Conservation (phyloP, 2,888 invertebrate genomes). For the Myathropa florea region DNA sequence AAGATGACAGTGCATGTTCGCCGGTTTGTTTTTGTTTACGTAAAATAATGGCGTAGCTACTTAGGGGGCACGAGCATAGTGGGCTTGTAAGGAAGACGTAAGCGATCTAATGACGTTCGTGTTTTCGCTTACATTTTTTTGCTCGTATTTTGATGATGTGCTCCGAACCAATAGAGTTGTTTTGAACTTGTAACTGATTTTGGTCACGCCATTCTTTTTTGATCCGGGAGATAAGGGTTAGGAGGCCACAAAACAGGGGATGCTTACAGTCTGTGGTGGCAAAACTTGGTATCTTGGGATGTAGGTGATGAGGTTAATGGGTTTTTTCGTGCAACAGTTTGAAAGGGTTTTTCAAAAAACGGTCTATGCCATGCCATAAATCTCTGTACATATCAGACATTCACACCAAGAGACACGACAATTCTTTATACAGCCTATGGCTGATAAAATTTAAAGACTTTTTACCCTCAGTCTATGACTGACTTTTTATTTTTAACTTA, state of each 20-base stretch:
- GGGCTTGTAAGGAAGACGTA: neutral
- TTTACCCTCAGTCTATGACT: too few species aligned
- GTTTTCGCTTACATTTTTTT: neutral
- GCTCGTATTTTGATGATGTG: neutral
- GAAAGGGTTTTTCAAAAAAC: too few species aligned
- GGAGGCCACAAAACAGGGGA: neutral
- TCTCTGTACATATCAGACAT: too few species aligned
- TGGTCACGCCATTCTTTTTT: neutral
- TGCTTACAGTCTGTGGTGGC: too few species aligned
- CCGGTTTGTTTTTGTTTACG: conserved; percentile 1
- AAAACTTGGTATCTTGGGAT: too few species aligned
- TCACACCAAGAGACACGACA: too few species aligned
- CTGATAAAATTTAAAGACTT: too few species aligned
- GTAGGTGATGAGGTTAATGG: too few species aligned
- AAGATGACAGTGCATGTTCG: neutral
- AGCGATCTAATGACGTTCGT: neutral
- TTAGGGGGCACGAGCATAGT: neutral
- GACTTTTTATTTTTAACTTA: too few species aligned
- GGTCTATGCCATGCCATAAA: too few species aligned
- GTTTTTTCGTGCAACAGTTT: too few species aligned
- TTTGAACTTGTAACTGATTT: neutral
- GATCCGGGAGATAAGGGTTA: neutral
- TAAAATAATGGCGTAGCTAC: neutral
- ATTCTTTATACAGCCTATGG: too few species aligned
- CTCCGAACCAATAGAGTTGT: neutral